Conservation (phyloP, 2,113 vertebrate genomes). For the Saiga tatarica region DNA sequence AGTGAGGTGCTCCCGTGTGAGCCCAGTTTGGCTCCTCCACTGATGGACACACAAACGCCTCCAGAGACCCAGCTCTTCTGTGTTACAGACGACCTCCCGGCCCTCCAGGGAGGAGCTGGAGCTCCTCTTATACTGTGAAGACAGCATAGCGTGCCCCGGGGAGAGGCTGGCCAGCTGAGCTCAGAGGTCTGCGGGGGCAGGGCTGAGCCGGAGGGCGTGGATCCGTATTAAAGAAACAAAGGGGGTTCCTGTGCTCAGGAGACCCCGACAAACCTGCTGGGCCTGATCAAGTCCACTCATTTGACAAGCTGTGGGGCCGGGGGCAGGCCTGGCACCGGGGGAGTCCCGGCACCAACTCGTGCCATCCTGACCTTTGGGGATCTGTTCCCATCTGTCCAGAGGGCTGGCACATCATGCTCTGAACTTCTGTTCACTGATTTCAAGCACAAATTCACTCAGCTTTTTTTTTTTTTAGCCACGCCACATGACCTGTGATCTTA, state of each 20-base stretch:
- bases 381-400: background rate
- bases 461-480: background rate
- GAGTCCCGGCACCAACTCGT: rapidly evolving
- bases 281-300: background rate
- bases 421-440: background rate
- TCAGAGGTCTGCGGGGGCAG: background rate
- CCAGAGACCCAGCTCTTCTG: background rate
- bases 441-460: background rate
- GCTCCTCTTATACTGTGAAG: background rate
- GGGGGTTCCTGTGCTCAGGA: background rate
- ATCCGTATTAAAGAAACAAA: background rate
- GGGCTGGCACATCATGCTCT: background rate
- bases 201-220: background rate
- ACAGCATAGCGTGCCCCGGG: rapidly evolving
- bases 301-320: background rate
- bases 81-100: background rate
- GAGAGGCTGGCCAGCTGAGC: background rate
- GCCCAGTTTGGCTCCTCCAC: background rate
- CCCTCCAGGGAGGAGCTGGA: background rate
- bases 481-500: background rate
- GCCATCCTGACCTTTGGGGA: background rate
- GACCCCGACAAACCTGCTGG: background rate
- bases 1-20: background rate
- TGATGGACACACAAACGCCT: background rate
- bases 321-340: background rate